Conservation (phyloP, 2,113 vertebrate species). For the Ceyx margarethae region DNA sequence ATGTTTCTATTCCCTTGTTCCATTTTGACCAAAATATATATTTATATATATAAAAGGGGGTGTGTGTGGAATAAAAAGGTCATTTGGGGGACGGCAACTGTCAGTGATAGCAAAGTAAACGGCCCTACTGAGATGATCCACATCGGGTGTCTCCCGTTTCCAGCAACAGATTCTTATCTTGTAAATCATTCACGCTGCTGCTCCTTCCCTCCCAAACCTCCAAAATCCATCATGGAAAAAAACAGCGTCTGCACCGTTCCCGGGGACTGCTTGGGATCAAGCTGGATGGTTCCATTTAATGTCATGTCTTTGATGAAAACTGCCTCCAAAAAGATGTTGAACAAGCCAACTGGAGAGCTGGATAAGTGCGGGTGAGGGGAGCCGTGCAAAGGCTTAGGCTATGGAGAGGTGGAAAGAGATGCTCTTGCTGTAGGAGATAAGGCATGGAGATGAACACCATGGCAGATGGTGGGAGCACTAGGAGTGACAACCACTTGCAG, state of each 20-base stretch:
- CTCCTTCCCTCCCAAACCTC: background rate
- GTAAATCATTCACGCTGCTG: background rate
- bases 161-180: background rate
- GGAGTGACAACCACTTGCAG: background rate
- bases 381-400: fast-evolving
- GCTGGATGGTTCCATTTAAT: background rate
- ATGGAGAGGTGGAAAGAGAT: fast-evolving
- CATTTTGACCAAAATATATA: background rate
- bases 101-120: background rate
- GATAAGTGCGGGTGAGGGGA: background rate
- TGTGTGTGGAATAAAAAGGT: background rate
- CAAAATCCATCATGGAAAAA: background rate
- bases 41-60: background rate
- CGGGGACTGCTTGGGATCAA: background rate
- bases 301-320: background rate
- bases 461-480: background rate
- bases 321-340: background rate
- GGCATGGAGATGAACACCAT: background rate
- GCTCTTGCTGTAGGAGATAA: background rate
- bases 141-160: background rate
- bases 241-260: background rate
- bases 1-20: conserved; percentile 15
- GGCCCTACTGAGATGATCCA: background rate
- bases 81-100: background rate
- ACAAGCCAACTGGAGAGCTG: background rate